Conservation (phyloP, 1,140 invertebrate genomes). For the Drosophila insularis region DNA sequence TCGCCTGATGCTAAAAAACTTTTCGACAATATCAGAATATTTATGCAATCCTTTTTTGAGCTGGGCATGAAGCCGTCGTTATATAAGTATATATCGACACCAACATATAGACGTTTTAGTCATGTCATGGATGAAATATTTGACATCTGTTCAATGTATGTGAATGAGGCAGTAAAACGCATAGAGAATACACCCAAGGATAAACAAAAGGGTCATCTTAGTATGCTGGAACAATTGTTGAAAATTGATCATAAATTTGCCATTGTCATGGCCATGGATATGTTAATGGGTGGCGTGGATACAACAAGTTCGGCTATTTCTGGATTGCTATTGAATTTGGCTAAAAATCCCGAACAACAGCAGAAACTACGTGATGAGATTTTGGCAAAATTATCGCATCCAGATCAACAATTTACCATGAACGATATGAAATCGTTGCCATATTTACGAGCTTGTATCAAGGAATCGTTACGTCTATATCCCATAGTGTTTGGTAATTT, state of each 20-base stretch:
- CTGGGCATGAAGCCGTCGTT: slow-evolving; percentile 85
- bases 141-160: slow-evolving; percentile 39
- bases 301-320: slow-evolving; percentile 81
- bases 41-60: slow-evolving; percentile 51
- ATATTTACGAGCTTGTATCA: slow-evolving; percentile 84
- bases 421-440: slow-evolving; percentile 75
- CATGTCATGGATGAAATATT: slow-evolving; percentile 66
- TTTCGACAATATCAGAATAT: slow-evolving; percentile 26
- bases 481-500: slow-evolving; percentile 94
- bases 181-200: slow-evolving; percentile 27
- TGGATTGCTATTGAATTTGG: slow-evolving; percentile 59
- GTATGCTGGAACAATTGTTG: slow-evolving; percentile 85
- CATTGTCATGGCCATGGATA: slow-evolving; percentile 87
- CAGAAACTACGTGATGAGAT: slow-evolving; percentile 84
- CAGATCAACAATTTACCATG: slow-evolving; percentile 71
- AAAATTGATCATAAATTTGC: slow-evolving; percentile 85
- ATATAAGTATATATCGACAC: slow-evolving; percentile 85
- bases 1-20: slow-evolving; percentile 16
- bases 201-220: slow-evolving; percentile 35
- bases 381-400: slow-evolving; percentile 47
- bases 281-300: slow-evolving; percentile 89
- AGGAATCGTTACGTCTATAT: slow-evolving; percentile 88
- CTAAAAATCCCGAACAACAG: slow-evolving; percentile 83
- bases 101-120: slow-evolving; percentile 84
- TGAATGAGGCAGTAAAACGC: slow-evolving; percentile 48